Evolutionary conservation across 1,140 invertebrate species (phyloP), one percentile per base, ranked within the genome.

Genomic region (Bradysia coprophila): DNA sequence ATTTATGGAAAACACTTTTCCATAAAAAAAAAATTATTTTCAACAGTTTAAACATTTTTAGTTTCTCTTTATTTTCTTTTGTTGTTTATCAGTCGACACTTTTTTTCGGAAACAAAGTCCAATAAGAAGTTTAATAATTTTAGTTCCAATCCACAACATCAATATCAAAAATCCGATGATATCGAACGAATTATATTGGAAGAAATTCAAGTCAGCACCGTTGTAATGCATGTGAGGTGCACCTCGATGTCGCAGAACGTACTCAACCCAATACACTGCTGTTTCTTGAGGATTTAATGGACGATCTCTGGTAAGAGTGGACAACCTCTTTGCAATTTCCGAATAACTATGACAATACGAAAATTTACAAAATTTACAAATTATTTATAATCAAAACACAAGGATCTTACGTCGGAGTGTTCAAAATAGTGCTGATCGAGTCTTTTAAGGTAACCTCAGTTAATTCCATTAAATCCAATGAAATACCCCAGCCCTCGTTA

Each of bases 251-350:
- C 68, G 56, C 2, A 72, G 66, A 4, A 71, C 70, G 44, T 68
- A 74, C 46, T 76, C 72, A 1, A 67, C 66, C 73, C 73, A 76
- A 49, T 64, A 75, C 15, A 75, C 51, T 8, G 71, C 69, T 18
- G 63, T 65, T 21, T 75, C 64, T 48, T 73, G 44, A 1, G 68
- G 61, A 3, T 64, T 54, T 37, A 65, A 49, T 1, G 68, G 71
- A 8, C 68, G 57, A 46, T 76, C 73, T 31, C 66, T 62, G 53
- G 66, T 69, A 10, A 66, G 57, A 15, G 53, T 56, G 16, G 66
- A 63, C n/a, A 67, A 44, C 19, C 51, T 47, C 5, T 38, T 38
- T 2, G 18, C 18, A 18, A 10, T 38, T n/a, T 18, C 21, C 13
- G 13, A 11, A 13, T 5, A 34, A 34, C 4, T 13, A 34, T 4